phyloP scores from a whole-genome alignment of 2,797 vertebrate species.

The Pseudocheirus occidentalis region DNA sequence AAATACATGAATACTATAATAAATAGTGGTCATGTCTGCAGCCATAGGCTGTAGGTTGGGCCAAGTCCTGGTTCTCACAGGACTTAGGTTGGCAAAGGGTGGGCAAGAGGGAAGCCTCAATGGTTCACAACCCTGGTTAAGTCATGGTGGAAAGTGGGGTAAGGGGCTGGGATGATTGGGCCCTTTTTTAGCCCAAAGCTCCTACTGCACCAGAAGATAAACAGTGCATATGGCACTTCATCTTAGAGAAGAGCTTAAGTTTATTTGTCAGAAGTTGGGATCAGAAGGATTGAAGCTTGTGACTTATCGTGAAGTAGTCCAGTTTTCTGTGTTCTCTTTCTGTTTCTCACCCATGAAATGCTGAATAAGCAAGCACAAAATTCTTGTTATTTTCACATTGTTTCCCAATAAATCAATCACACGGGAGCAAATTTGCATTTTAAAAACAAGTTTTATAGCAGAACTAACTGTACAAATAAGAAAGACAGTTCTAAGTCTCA shows the following conservation, averaged over 20 bases:
- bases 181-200: neutral
- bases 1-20: neutral
- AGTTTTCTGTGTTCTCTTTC: neutral
- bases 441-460: neutral
- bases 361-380: neutral
- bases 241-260: neutral
- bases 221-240: neutral
- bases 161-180: too few relatives aligned
- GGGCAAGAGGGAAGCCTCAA: neutral
- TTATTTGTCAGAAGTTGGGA: neutral
- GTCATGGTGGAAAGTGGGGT: neutral
- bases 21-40: neutral
- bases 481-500: neutral
- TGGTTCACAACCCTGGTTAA: neutral
- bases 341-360: neutral
- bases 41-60: neutral
- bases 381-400: neutral
- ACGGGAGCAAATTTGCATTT: neutral
- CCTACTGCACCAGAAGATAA: neutral
- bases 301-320: neutral
- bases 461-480: neutral
- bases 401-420: neutral
- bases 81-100: neutral
- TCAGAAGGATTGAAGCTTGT: neutral
- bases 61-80: neutral